Conservation (phyloP, 2,888 invertebrate species). For the Metacarcinus magister region DNA sequence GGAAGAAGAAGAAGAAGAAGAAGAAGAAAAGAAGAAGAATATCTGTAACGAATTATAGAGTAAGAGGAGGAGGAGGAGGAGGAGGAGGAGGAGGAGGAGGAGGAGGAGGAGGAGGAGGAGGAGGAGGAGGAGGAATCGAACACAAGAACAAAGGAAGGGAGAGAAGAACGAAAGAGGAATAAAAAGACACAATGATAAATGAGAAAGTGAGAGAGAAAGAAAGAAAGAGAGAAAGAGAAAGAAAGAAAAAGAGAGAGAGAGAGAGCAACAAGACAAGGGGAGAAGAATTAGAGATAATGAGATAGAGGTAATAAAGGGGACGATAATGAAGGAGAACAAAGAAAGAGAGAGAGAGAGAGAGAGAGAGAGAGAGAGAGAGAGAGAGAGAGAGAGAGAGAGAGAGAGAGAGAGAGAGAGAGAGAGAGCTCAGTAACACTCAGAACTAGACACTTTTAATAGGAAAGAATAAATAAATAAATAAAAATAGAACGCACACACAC, state of each 20-base stretch:
- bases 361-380: background rate
- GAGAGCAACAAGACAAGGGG: background rate
- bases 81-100: constrained; percentile 11
- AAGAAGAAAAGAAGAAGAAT: background rate
- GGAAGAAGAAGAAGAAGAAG: background rate
- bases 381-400: background rate
- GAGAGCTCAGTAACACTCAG: background rate
- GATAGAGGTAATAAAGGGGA: background rate
- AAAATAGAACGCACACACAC: background rate
- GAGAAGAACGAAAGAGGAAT: background rate
- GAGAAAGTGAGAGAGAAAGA: background rate
- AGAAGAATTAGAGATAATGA: background rate
- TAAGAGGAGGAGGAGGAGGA: constrained; percentile 35
- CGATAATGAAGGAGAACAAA: background rate
- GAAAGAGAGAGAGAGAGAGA: background rate
- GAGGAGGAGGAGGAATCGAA: background rate
- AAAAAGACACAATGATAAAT: background rate
- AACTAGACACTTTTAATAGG: too few relatives aligned
- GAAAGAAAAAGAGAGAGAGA: background rate
- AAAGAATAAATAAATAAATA: background rate
- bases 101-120: background rate
- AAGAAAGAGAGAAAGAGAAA: background rate
- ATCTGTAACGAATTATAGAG: background rate
- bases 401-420: constrained; percentile 26
- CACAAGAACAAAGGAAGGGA: background rate